Evolutionary conservation across 2,797 vertebrate species (phyloP).

Genomic region (Moxostoma hubbsi): DNA sequence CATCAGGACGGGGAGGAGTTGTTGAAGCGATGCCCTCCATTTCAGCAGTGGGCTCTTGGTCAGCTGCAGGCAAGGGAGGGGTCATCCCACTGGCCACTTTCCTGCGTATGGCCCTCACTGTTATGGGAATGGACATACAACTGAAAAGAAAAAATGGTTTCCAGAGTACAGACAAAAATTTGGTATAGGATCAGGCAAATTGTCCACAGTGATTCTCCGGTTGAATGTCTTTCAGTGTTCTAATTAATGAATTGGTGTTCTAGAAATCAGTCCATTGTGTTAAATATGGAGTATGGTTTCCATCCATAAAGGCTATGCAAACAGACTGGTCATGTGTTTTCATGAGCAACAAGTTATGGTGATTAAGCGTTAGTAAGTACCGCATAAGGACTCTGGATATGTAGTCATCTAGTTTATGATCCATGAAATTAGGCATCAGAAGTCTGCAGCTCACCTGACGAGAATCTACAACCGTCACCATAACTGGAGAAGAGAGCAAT

Average conservation of each 20-base stretch:
- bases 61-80: conserved; percentile 13
- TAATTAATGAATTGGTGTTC: no score
- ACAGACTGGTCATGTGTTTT: not conserved
- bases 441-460: conserved; percentile 76
- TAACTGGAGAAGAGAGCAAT: conserved; percentile 70
- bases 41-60: not conserved
- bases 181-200: not conserved
- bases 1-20: not conserved
- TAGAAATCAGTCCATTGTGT: not conserved
- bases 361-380: conserved; percentile 60
- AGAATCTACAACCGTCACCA: conserved; percentile 70
- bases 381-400: conserved; percentile 71
- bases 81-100: conserved; percentile 55
- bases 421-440: conserved; percentile 64
- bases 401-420: conserved; percentile 71
- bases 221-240: no score
- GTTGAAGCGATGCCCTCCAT: not conserved
- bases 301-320: not conserved
- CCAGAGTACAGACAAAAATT: not conserved
- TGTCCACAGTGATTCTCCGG: no score
- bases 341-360: not conserved
- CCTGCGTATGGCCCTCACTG: conserved; percentile 76
- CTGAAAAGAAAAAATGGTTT: conserved; percentile 62
- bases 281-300: not conserved
- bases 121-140: conserved; percentile 84